These are phyloP conservation scores for Eupithecia insigniata DNA, from an alignment of 2,888 invertebrate species.

Conservation along the genomic window DNA sequence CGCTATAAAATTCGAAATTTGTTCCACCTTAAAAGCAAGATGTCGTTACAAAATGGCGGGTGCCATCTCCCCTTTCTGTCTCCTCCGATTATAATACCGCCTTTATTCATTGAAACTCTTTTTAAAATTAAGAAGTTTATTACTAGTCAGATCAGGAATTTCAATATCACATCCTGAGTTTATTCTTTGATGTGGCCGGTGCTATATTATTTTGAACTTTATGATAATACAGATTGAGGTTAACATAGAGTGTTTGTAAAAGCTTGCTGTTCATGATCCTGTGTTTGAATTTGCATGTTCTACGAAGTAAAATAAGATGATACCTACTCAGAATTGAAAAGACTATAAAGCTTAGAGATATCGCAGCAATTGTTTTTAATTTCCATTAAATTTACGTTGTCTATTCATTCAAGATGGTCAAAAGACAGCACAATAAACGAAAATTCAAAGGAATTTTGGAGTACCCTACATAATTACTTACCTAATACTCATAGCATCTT, in stretches of 20 bases:
- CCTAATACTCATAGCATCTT: slow-evolving; percentile 31
- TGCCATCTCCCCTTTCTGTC: slow-evolving; percentile 42
- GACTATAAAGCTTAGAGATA: background rate
- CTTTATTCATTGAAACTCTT: slow-evolving; percentile 46
- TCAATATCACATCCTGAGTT: slow-evolving; percentile 81
- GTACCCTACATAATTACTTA: slow-evolving; percentile 38
- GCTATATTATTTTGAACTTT: slow-evolving; percentile 36
- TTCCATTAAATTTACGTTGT: slow-evolving; percentile 1
- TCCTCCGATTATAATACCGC: slow-evolving; percentile 42
- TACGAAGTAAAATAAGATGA: slow-evolving; percentile 19
- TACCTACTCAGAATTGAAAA: slow-evolving; percentile 17
- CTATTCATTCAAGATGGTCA: background rate
- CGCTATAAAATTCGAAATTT: slow-evolving; percentile 36
- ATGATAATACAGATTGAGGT: background rate
- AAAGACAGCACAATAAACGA: slow-evolving; percentile 5
- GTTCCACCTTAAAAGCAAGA: slow-evolving; percentile 40
- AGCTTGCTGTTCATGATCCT: slow-evolving; percentile 17
- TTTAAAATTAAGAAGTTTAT: slow-evolving; percentile 71
- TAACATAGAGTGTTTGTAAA: slow-evolving; percentile 25
- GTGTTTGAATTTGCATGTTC: slow-evolving; percentile 34
- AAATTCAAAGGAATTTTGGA: slow-evolving; percentile 12
- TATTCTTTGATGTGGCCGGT: slow-evolving; percentile 75
- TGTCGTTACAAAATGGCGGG: slow-evolving; percentile 42
- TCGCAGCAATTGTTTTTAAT: slow-evolving; percentile 8
- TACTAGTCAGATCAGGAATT: slow-evolving; percentile 83